Evolutionary conservation across 2,797 vertebrate species (phyloP), one percentile per base, ranked within the genome.

Genomic region (Merluccius polli): DNA sequence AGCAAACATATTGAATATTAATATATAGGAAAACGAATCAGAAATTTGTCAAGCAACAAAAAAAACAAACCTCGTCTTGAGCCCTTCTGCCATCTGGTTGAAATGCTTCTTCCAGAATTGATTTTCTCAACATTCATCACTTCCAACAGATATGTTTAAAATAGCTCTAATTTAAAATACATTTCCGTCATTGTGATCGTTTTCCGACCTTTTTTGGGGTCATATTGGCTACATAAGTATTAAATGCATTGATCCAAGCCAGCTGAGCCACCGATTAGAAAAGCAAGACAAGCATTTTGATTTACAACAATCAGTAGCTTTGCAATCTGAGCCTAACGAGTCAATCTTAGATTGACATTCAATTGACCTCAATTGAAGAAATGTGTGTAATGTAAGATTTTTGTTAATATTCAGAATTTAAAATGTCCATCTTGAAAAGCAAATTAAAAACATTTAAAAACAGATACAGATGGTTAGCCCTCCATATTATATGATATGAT

Each of bases 401-500:
- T 65, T 65, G n/a, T 27, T 27, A 65, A 65, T 65, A 65, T 27
- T 65, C n/a, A 65, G 27, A 24, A 65, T 65, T 12, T 18, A 52
- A 52, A 52, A 52, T 52, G 30, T 67, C 65, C 10, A 67, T 30
- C 65, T 18, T 67, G 65, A 30, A 67, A 67, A 30, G 12, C 15
- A 29, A 13, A 67, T 67, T 29, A 3, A 67, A 67, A 67, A 67
- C 81, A 48, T 73, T 81, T 79, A 29, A 82, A 78, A 82, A 69
- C 75, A 76, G 36, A 63, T 77, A 30, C 74, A 70, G 73, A 77
- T 36, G 75, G 77, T 77, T 73, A 77, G 73, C 79, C 44, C 30
- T 77, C 81, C 72, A 80, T 86, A 89, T 88, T 83, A 88, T 81
- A 86, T 27, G 86, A 70, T 70, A 24, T 21, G 59, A 31, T 38